Base-by-base conservation (phyloP, 2,797 vertebrate genomes). In the Argyrosomus regius region DNA sequence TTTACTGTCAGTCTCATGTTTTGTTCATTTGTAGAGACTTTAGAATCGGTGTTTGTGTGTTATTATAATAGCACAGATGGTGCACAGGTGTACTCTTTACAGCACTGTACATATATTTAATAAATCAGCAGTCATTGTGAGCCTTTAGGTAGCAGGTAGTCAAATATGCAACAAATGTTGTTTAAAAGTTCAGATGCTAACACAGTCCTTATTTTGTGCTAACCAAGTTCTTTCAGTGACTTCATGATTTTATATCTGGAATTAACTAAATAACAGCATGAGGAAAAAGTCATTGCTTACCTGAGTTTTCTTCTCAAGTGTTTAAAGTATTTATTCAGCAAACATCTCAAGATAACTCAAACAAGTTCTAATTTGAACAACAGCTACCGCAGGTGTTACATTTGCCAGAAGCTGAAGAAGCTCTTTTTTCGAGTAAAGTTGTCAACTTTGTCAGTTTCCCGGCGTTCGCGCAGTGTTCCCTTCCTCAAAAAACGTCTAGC, bases 401-500 rank as follows among this genome's bases (percentile, higher is more conserved):
- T 46, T 39, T n/a, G 24, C 67, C 16, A 59, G n/a, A 72, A 18
- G 58, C 17, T 31, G 7, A 35, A 35, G 35, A 35, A 35, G 35
- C 35, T 35, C 35, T 35, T 31, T 35, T 77, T 50, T 9, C 17
- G 17, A 10, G 3, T 1, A n/a, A 45, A 52, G 8, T 6, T 56
- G 77, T 48, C 9, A 49, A 16, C 26, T 63, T 58, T 53, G 48
- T 64, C 73, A 69, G 39, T 48, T 72, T 58, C 50, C 56, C 56
- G 0, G 8, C 0, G 31, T 67, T 60, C 54, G 59, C 24, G 2
- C 4, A 1, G 31, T 3, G 35, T 61, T 48, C 3, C 60, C 41
- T 59, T 46, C 54, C 39, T 71, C 5, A 26, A 5, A 9, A 18
- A 20, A 22, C 46, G 18, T 18, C 31, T 0, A 24, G 11, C 24